Percentiles rank a stretch among this genome's conserved stretches.
These are phyloP conservation scores for Lagria hirta DNA, from an alignment of 2,888 invertebrate species.

Conservation along the genomic window DNA sequence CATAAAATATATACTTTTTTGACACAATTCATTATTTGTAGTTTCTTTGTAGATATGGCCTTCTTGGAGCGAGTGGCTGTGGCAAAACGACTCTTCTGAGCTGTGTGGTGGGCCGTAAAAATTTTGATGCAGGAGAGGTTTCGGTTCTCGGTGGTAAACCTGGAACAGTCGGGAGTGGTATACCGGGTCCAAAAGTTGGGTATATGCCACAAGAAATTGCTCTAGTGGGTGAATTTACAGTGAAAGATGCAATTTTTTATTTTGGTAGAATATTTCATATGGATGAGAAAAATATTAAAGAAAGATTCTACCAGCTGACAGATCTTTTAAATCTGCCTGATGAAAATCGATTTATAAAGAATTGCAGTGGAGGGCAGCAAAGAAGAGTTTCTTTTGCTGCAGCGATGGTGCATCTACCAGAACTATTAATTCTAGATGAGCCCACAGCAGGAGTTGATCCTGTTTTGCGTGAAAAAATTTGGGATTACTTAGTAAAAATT, in stretches of 20 bases:
- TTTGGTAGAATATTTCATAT: constrained; percentile 86
- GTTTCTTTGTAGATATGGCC: constrained; percentile 69
- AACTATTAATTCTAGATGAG: constrained; percentile 81
- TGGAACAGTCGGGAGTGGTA: constrained; percentile 78
- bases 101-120: constrained; percentile 80
- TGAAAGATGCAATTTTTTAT: constrained; percentile 80
- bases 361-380: constrained; percentile 85
- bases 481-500: constrained; percentile 78
- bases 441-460: constrained; percentile 88
- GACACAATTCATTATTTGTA: background rate
- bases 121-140: constrained; percentile 78
- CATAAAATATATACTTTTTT: constrained; percentile 1
- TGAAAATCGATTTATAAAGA: constrained; percentile 45
- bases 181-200: constrained; percentile 87
- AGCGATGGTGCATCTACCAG: constrained; percentile 80
- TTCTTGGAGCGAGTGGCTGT: constrained; percentile 87
- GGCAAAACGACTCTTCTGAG: constrained; percentile 87
- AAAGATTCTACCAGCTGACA: constrained; percentile 68
- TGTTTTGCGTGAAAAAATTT: constrained; percentile 82
- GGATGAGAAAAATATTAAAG: constrained; percentile 62
- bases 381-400: constrained; percentile 80
- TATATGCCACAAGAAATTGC: constrained; percentile 69
- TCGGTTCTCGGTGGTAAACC: constrained; percentile 84
- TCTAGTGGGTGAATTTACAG: constrained; percentile 75
- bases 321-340: constrained; percentile 77